Evolutionary conservation across 2,797 vertebrate species (phyloP).

Genomic region (Sciaenops ocellatus): DNA sequence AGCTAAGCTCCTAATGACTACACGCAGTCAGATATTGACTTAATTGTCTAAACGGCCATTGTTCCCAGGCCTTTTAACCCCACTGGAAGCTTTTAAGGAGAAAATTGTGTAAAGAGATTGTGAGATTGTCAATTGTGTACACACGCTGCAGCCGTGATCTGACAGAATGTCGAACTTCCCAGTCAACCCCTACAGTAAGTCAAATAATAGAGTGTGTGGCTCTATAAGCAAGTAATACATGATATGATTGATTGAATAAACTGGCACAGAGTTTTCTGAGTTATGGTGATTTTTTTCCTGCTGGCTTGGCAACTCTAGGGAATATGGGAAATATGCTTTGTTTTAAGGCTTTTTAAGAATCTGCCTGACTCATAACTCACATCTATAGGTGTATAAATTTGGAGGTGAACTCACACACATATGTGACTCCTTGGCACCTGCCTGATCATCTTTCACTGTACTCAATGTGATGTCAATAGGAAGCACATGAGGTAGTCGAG

Average conservation of each 20-base stretch:
- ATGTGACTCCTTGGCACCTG: slow-evolving; percentile 56
- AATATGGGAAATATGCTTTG: slow-evolving; percentile 53
- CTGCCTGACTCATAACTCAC: slow-evolving; percentile 72
- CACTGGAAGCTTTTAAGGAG: slow-evolving; percentile 64
- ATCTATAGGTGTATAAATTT: slow-evolving; percentile 77
- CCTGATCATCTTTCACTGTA: slow-evolving; percentile 65
- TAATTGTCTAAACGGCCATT: slow-evolving; percentile 73
- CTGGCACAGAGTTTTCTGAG: slow-evolving; percentile 19
- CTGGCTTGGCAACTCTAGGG: slow-evolving; percentile 5
- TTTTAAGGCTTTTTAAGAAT: slow-evolving; percentile 69
- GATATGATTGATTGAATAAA: slow-evolving; percentile 53
- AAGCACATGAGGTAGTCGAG: slow-evolving; percentile 52
- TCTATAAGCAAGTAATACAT: slow-evolving; percentile 39
- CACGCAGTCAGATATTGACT: slow-evolving; percentile 79
- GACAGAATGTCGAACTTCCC: slow-evolving; percentile 67
- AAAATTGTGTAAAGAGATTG: slow-evolving; percentile 65
- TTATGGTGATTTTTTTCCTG: slow-evolving; percentile 21
- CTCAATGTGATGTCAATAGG: slow-evolving; percentile 64
- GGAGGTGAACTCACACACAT: slow-evolving; percentile 61
- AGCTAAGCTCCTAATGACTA: slow-evolving; percentile 79
- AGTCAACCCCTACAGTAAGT: slow-evolving; percentile 50
- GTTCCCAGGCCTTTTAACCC: slow-evolving; percentile 69
- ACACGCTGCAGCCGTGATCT: slow-evolving; percentile 52
- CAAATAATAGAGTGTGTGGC: slow-evolving; percentile 52
- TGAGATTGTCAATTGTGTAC: slow-evolving; percentile 66